A percentile compares a stretch with the other conserved stretches of the same genome.
Conservation (phyloP, 2,113 vertebrate species). For the Peromyscus leucopus region DNA sequence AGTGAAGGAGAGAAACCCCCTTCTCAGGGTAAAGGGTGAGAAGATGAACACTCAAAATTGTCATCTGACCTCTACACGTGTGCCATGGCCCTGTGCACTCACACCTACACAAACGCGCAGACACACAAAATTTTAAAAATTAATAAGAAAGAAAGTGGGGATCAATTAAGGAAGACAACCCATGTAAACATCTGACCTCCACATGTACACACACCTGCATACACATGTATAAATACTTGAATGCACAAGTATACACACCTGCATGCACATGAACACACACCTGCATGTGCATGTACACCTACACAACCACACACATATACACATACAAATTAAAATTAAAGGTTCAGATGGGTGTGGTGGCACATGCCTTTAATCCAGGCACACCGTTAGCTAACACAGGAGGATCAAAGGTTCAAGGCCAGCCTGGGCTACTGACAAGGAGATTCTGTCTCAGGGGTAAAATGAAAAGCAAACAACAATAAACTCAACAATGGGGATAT, state of each 20-base stretch:
- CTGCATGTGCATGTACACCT: too few species aligned
- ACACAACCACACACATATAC: background rate
- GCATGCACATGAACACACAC: background rate
- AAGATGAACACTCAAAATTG: background rate
- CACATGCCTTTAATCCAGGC: too few species aligned
- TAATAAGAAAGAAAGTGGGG: background rate
- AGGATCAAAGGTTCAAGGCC: background rate
- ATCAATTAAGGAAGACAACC: background rate
- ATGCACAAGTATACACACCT: background rate
- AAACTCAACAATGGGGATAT: background rate
- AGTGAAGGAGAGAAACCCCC: background rate
- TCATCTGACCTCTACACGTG: too few species aligned
- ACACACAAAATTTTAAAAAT: background rate
- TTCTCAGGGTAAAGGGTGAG: background rate
- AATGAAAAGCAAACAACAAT: background rate
- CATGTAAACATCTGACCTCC: background rate
- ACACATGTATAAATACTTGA: background rate
- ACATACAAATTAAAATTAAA: background rate
- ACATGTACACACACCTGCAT: too few species aligned
- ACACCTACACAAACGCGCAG: background rate
- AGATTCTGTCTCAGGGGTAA: background rate
- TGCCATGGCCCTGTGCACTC: background rate
- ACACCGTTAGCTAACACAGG: background rate
- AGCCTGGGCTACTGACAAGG: background rate
- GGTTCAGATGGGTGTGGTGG: background rate